These are phyloP conservation scores for Deroplatys truncata DNA, from an alignment of 2,888 invertebrate genomes.

Conservation along the genomic window DNA sequence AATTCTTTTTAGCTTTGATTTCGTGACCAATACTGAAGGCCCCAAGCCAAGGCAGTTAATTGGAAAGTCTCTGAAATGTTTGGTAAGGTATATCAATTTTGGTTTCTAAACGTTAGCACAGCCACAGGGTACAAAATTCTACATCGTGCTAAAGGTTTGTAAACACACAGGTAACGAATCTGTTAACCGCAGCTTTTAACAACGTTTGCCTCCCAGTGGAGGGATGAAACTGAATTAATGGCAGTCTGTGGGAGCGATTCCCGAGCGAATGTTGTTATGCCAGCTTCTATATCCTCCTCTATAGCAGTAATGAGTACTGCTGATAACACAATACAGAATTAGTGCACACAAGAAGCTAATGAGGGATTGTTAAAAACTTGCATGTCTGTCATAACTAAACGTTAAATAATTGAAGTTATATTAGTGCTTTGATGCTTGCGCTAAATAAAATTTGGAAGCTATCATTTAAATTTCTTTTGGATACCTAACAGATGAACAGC, in stretches of 20 bases:
- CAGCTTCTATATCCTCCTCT: neutral
- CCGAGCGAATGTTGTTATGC: neutral
- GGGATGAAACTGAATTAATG: neutral
- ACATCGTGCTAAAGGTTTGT: no score
- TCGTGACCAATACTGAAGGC: neutral
- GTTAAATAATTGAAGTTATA: no score
- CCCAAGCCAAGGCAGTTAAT: neutral
- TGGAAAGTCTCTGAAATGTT: neutral
- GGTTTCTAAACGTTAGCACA: neutral
- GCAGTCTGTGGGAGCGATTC: neutral
- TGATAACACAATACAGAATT: neutral
- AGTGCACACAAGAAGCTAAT: neutral
- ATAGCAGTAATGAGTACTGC: neutral
- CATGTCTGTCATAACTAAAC: no score
- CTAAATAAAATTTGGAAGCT: no score
- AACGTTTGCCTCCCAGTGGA: neutral
- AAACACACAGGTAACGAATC: neutral
- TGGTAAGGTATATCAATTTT: neutral
- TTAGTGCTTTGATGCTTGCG: no score
- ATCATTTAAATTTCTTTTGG: no score
- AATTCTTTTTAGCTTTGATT: neutral
- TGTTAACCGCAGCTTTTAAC: neutral
- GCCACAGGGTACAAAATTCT: neutral
- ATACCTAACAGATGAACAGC: no score
- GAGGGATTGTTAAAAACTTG: neutral